Percentiles rank a stretch among this genome's conserved stretches.
Evolutionary conservation across 1,140 invertebrate species (phyloP).

Genomic region (Phthorimaea operculella): DNA sequence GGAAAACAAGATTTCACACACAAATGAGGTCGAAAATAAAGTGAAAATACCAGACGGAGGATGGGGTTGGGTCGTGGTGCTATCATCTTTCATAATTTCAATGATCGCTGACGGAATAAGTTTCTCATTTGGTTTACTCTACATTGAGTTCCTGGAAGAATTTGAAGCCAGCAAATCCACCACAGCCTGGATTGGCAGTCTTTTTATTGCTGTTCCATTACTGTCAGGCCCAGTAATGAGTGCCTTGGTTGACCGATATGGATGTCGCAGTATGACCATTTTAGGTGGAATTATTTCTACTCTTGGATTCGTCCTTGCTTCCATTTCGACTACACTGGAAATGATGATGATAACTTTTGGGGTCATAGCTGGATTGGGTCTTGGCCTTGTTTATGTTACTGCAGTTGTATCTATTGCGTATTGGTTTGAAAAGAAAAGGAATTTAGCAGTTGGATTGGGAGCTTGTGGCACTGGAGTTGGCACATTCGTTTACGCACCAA

Average conservation of each 20-base stretch:
- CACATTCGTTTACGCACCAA: constrained; percentile 85
- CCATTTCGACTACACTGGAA: constrained; percentile 77
- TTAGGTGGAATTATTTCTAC: constrained; percentile 80
- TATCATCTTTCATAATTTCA: constrained; percentile 85
- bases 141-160: constrained; percentile 86
- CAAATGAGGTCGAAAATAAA: constrained; percentile 28
- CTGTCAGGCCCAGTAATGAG: constrained; percentile 88
- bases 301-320: constrained; percentile 83
- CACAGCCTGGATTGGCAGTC: constrained; percentile 88
- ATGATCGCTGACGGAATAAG: constrained; percentile 96
- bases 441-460: constrained; percentile 91
- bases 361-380: constrained; percentile 84
- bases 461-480: constrained; percentile 91
- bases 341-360: constrained; percentile 89
- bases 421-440: constrained; percentile 95
- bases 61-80: constrained; percentile 91
- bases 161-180: constrained; percentile 84
- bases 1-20: constrained; percentile 16
- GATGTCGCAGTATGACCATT: constrained; percentile 87
- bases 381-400: constrained; percentile 89
- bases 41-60: constrained; percentile 76
- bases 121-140: constrained; percentile 92
- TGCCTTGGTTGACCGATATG: constrained; percentile 87
- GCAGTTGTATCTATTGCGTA: constrained; percentile 94
- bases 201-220: constrained; percentile 90